Conservation (phyloP, 2,113 vertebrate genomes). For the Myrmecobius fasciatus region DNA sequence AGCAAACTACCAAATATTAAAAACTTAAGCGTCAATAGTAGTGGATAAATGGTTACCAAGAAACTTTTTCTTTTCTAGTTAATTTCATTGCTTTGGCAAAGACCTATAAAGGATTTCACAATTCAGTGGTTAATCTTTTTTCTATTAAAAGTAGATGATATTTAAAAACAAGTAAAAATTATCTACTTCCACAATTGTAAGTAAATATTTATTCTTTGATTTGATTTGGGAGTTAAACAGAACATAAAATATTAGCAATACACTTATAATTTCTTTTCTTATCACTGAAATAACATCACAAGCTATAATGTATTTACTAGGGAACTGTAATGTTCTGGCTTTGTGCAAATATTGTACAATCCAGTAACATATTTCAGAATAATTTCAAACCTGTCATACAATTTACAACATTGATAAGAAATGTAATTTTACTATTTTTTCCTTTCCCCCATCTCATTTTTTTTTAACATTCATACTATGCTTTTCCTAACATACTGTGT, state of each 20-base stretch:
- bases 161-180: neutral
- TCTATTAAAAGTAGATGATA: neutral
- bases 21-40: neutral
- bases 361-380: neutral
- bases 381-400: neutral
- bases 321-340: neutral
- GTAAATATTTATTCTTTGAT: neutral
- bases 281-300: neutral
- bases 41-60: neutral
- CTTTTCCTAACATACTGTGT: neutral
- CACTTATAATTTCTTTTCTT: neutral
- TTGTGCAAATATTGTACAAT: slow-evolving; percentile 1
- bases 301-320: neutral
- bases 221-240: neutral
- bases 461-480: neutral
- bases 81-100: neutral
- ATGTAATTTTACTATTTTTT: neutral
- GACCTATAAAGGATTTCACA: slow-evolving; percentile 23
- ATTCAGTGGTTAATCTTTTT: neutral
- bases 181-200: slow-evolving; percentile 9
- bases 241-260: neutral
- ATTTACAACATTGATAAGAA: slow-evolving; percentile 6
- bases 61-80: slow-evolving; percentile 1
- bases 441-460: neutral
- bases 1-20: neutral